These are phyloP conservation scores for Oceanodroma tethys DNA, from an alignment of 2,113 vertebrate genomes.

Conservation along the genomic window DNA sequence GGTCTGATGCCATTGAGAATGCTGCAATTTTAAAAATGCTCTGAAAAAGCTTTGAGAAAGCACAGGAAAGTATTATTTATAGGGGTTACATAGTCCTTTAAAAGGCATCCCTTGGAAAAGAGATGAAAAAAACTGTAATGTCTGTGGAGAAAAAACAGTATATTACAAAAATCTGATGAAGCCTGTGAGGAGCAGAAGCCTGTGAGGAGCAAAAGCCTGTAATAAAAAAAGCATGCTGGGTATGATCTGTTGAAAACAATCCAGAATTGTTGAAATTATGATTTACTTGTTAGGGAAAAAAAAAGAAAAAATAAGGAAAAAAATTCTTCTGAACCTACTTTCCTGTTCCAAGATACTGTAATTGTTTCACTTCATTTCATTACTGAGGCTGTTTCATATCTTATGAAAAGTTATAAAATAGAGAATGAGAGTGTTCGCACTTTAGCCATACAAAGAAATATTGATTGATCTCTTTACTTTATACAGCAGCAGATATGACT, in stretches of 20 bases:
- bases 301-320: not conserved
- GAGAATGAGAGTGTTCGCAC: not conserved
- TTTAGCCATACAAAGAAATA: not conserved
- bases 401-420: not conserved
- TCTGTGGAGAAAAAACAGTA: not conserved
- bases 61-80: not conserved
- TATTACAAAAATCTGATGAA: not conserved
- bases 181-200: not conserved
- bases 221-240: not conserved
- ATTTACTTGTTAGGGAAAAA: accelerated
- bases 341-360: not conserved
- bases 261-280: not conserved
- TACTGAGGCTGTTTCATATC: not conserved
- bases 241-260: not conserved
- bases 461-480: not conserved
- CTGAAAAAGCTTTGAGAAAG: not conserved
- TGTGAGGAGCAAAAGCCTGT: no score
- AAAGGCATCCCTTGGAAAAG: not conserved
- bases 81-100: not conserved
- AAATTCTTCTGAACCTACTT: not conserved
- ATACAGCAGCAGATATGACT: not conserved
- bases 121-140: not conserved
- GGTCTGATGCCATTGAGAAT: not conserved
- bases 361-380: not conserved
- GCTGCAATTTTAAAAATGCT: not conserved